Evolutionary conservation across 2,888 invertebrate species (phyloP), one percentile per base, ranked within the genome.

Genomic region (Orchestes rusci): DNA sequence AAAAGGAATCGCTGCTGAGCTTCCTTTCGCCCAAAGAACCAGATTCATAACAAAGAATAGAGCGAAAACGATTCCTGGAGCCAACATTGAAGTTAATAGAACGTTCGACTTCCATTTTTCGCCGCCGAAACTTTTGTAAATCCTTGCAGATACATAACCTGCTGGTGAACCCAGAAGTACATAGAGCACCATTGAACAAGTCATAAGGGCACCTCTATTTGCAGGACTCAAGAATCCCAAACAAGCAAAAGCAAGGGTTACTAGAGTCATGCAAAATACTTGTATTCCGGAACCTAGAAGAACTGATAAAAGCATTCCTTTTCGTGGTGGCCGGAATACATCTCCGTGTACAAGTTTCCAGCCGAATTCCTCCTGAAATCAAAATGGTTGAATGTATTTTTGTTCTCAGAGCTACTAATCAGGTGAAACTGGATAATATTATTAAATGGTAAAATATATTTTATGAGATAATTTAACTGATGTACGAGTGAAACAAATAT

Each of bases 261-360:
- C 87, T 38, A 96, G 73, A 1, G 92, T 84, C 96, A 99, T 97
- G 62, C 86, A 90, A 63, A 95, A 85, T 7, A 94, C 91, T 77
- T 99, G 97, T 13, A 90, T 80, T 15, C 99, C 99, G 32, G 91
- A 92, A 8, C 99, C 99, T n/a, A 96, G 76, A 59, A 96, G 82
- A 1, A 99, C 93, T 0, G 96, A 87, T 13, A 99, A 74, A n/a
- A 42, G 42, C 42, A 99, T 96, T 45, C 96, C 95, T 61, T 94
- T 90, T 2, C 93, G 77, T 2, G 97, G 96, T 4, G 97, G 96
- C 27, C 97, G 73, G 70, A 97, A 97, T 3, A 97, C 95, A 68
- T 97, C 97, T 1, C 96, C 97, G 63, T 97, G 96, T 0, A 97
- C 97, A 54, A 97, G 69, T 68, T 97, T 97, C 97, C 97, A 97